These are phyloP conservation scores for Perca fluviatilis DNA, from an alignment of 2,113 vertebrate species.

Conservation along the genomic window DNA sequence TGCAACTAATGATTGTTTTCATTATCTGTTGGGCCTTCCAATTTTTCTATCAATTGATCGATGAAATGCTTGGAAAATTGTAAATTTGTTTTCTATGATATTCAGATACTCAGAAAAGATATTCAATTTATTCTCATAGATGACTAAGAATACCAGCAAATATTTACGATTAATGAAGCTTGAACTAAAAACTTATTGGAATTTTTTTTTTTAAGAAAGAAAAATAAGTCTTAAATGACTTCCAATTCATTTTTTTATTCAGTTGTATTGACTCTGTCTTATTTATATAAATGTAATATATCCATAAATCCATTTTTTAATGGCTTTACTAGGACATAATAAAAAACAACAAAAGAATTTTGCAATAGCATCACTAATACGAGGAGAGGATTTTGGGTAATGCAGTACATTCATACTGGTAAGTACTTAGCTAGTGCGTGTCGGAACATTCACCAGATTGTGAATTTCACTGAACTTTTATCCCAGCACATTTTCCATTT, in stretches of 20 bases:
- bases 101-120: neutral
- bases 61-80: neutral
- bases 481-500: conserved; percentile 34
- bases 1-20: neutral
- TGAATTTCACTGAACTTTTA: conserved; percentile 14
- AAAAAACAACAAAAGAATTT: neutral
- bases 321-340: neutral
- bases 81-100: neutral
- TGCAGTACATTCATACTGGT: neutral
- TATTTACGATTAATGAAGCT: neutral
- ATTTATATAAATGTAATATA: neutral
- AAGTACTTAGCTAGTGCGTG: neutral
- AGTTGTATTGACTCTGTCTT: neutral
- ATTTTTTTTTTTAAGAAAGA: neutral
- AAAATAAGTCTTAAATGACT: neutral
- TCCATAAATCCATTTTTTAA: neutral
- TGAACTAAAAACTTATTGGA: neutral
- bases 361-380: neutral
- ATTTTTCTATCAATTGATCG: neutral
- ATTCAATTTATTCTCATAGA: neutral
- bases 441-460: conserved; percentile 2
- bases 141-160: neutral
- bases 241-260: neutral
- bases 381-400: conserved; percentile 4
- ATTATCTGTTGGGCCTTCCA: neutral